These are phyloP conservation scores for Heteractis magnifica DNA, from an alignment of 92 coral and sea anemone species.

Conservation along the genomic window DNA sequence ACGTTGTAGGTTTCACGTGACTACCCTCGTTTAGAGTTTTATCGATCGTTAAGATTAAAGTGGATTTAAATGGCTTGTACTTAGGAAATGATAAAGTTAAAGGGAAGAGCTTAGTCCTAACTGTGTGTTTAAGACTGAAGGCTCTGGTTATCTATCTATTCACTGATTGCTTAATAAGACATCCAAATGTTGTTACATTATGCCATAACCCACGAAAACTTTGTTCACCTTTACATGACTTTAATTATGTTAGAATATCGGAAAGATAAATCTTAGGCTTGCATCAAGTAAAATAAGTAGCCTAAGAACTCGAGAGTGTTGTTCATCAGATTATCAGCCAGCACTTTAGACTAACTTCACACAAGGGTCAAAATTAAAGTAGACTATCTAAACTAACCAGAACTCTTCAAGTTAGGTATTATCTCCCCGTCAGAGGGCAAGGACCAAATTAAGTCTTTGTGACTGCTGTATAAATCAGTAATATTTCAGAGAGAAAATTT, in stretches of 20 bases:
- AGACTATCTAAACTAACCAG: not conserved
- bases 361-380: conserved; percentile 9
- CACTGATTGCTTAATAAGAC: no score
- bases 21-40: not conserved
- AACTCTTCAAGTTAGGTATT: not conserved
- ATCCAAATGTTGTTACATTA: no score
- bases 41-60: not conserved
- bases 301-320: not conserved
- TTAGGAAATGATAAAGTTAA: not conserved
- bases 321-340: not conserved
- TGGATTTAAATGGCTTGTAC: not conserved
- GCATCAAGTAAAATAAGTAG: not conserved
- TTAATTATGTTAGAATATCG: no score
- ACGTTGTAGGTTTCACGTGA: not conserved
- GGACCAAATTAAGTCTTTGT: no score
- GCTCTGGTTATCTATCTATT: no score
- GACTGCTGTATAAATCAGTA: no score
- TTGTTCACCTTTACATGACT: no score
- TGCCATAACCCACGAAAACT: no score
- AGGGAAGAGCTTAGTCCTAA: not conserved
- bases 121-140: not conserved
- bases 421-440: not conserved
- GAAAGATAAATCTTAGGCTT: no score
- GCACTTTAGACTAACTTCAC: not conserved
- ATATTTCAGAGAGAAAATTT: no score